Evolutionary conservation across 2,888 invertebrate genomes (phyloP).

Genomic region (Chorisops tibialis): DNA sequence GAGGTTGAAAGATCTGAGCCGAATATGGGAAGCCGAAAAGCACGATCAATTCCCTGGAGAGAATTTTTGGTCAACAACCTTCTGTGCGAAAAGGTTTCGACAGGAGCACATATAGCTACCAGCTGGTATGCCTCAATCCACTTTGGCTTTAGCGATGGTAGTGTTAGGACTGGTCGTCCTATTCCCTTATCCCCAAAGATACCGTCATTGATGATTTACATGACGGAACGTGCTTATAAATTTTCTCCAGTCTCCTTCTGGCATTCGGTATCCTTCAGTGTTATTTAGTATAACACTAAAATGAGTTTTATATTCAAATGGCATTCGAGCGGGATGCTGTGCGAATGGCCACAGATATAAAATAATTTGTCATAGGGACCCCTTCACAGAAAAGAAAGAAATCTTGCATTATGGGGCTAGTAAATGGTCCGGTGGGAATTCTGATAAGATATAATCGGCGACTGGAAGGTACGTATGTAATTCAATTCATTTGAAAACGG

Average conservation of each 20-base stretch:
- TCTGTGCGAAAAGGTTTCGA: not conserved
- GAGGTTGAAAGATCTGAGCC: no score
- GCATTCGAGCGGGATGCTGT: conserved; percentile 11
- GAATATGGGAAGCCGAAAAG: not conserved
- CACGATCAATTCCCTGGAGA: not conserved
- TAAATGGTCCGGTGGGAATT: conserved; percentile 28
- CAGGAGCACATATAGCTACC: not conserved
- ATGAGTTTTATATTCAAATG: conserved; percentile 24
- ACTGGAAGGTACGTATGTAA: conserved; percentile 19
- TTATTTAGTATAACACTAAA: not conserved
- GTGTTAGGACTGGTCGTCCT: conserved; percentile 8
- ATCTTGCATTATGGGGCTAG: conserved; percentile 3
- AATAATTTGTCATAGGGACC: conserved; percentile 24
- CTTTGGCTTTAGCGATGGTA: conserved; percentile 4
- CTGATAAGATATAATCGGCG: conserved; percentile 28
- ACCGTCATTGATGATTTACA: conserved; percentile 32
- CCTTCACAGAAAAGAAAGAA: conserved; percentile 9
- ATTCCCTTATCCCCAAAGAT: conserved; percentile 15
- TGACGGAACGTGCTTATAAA: conserved; percentile 30
- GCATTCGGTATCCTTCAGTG: not conserved
- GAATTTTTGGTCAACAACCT: conserved; percentile 9
- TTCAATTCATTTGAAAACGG: conserved; percentile 14
- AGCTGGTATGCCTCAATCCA: conserved; percentile 24
- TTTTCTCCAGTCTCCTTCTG: conserved; percentile 15
- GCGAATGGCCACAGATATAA: conserved; percentile 23